Percentiles rank a stretch among this genome's conserved stretches.
phyloP scores from a whole-genome alignment of 2,113 vertebrate genomes.

The Tachysurus vachellii region DNA sequence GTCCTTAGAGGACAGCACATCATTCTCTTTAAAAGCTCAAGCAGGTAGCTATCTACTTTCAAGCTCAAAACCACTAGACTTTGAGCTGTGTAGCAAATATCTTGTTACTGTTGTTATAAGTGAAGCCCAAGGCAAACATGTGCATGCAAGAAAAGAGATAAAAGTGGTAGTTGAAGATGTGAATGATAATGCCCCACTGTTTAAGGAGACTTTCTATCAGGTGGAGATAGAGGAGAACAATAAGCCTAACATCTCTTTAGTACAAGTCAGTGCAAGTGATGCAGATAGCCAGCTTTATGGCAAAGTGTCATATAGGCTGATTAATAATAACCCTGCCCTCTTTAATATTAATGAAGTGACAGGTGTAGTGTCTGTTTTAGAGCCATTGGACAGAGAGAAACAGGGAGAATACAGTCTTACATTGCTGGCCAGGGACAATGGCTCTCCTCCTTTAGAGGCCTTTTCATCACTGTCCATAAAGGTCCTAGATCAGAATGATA shows the following conservation, averaged over 20 bases:
- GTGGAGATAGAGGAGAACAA: conserved; percentile 73
- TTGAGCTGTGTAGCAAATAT: conserved; percentile 69
- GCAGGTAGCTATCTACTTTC: conserved; percentile 74
- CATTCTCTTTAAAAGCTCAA: conserved; percentile 71
- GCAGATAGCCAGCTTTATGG: conserved; percentile 67
- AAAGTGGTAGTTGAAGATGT: conserved; percentile 68
- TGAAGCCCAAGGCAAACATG: conserved; percentile 31
- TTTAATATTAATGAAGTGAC: conserved; percentile 66
- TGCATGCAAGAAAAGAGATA: conserved; percentile 56
- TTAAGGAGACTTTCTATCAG: conserved; percentile 62
- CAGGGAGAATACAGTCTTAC: conserved; percentile 62
- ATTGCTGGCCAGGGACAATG: conserved; percentile 69
- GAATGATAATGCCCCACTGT: conserved; percentile 73
- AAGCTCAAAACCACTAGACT: conserved; percentile 74
- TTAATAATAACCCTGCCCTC: conserved; percentile 47
- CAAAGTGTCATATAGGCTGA: conserved; percentile 67
- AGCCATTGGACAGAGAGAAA: conserved; percentile 71
- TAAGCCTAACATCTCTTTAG: conserved; percentile 56
- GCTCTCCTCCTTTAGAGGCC: conserved; percentile 65
- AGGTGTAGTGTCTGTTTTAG: conserved; percentile 64
- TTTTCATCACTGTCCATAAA: conserved; percentile 57
- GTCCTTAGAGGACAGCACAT: conserved; percentile 68
- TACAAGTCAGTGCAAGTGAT: conserved; percentile 67
- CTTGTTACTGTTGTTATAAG: conserved; percentile 62
- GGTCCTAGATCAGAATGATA: conserved; percentile 76